Base-by-base conservation (phyloP, 2,113 vertebrate genomes). In the Salvator merianae region DNA sequence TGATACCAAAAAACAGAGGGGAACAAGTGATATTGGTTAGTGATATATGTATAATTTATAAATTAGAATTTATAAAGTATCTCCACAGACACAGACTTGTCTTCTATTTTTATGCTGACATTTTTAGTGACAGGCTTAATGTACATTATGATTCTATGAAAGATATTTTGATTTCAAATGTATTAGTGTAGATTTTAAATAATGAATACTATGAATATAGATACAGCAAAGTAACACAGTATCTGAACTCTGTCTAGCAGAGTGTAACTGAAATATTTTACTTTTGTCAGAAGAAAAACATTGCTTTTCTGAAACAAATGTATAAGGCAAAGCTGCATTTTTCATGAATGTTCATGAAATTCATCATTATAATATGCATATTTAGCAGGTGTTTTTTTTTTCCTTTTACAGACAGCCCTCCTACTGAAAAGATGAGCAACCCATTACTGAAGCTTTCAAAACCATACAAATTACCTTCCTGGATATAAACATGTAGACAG, bases 361-460 rank as follows among this genome's bases (percentile, higher is more conserved):
- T 62, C 82, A 32, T 72, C 77, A 87, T 68, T 2, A 55, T 36
- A 82, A 76, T 82, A 73, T 5, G 43, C 24, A 13, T 87, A 28
- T 77, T 87, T 26, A 79, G 5, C 40, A 82, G 26, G 68, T n/a
- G 85, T 89, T n/a, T 69, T 80, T 71, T 88, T 4, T 73, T 24
- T 78, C 77, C 81, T 81, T 82, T 87, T 83, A 69, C 91, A 92
- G 91, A 84, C 7, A 71, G 43, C 53, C 18, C 28, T 53, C 66
- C 75, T 87, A 53, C 83, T 88, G 84, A 74, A 86, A 83, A 79
- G 81, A 43, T 81, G 50, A 91, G 47, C 43, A 13, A 86, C 86
- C 47, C 70, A 88, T 90, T 88, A 72, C 88, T 53, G 62, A 88
- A 55, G 78, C 91, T 90, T 93, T 89, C 66, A 86, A 90, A 87